Conservation (phyloP, 1,140 invertebrate genomes). For the Tetramorium simillimum region DNA sequence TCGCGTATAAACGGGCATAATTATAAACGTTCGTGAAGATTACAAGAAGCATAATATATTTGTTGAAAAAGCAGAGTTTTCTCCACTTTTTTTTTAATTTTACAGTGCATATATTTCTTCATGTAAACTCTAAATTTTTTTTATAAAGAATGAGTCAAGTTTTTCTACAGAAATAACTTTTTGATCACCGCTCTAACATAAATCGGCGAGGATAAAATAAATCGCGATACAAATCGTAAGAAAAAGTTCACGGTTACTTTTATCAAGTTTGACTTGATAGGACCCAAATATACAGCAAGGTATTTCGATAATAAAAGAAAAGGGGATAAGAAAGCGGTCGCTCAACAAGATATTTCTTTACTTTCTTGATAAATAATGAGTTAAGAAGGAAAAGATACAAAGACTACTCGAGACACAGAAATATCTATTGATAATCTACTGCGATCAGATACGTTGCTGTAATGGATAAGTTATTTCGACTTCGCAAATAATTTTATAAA, state of each 20-base stretch:
- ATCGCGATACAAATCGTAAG: neutral
- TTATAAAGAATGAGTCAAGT: neutral
- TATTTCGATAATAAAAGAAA: neutral
- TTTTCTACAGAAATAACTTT: neutral
- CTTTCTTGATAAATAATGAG: neutral
- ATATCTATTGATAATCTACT: slow-evolving; percentile 1
- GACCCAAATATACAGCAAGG: neutral
- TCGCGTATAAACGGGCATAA: neutral
- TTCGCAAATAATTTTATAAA: neutral
- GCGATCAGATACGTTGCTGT: neutral
- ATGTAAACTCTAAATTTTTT: neutral
- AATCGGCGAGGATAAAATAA: neutral
- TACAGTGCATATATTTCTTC: neutral
- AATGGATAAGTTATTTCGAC: neutral
- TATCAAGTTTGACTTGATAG: slow-evolving; percentile 2
- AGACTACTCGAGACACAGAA: neutral
- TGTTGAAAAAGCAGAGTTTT: neutral
- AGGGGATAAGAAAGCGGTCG: neutral
- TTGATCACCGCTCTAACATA: neutral
- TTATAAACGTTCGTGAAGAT: neutral
- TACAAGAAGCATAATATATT: neutral
- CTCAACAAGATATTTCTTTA: neutral
- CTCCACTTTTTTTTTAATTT: slow-evolving; percentile 1
- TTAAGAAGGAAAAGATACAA: neutral
- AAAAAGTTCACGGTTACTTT: neutral